A percentile compares a stretch with the other conserved stretches of the same genome.
Evolutionary conservation across 2,888 invertebrate genomes (phyloP).

Genomic region (Heliconius sara): DNA sequence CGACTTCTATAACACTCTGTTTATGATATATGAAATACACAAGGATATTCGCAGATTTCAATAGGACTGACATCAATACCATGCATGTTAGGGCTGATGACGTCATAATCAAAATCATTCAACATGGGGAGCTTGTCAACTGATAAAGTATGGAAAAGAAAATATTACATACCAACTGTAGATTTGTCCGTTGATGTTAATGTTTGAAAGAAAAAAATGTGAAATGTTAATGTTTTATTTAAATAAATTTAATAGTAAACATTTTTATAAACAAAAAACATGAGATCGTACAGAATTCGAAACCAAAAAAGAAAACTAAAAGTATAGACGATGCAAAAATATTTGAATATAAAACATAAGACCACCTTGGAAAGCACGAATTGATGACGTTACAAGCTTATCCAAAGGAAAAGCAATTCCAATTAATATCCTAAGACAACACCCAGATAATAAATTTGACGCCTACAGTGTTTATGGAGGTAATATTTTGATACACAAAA

Average conservation of each 20-base stretch:
- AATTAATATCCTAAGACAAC: conserved; percentile 31
- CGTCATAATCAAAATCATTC: conserved; percentile 32
- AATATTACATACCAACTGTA: conserved; percentile 80
- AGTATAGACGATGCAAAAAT: background rate
- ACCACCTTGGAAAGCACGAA: conserved; percentile 3
- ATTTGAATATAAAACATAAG: background rate
- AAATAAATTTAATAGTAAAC: conserved; percentile 22
- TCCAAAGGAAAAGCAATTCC: conserved; percentile 1
- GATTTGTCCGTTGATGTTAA: conserved; percentile 72
- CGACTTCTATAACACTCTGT: conserved; percentile 22
- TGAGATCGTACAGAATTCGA: background rate
- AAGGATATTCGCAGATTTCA: conserved; percentile 39
- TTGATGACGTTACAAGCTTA: conserved; percentile 27
- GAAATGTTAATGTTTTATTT: conserved; percentile 58
- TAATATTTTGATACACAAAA: conserved; percentile 33
- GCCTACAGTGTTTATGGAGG: conserved; percentile 23
- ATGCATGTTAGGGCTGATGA: conserved; percentile 56
- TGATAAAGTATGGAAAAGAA: conserved; percentile 53
- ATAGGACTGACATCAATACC: conserved; percentile 49
- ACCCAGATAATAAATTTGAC: conserved; percentile 15
- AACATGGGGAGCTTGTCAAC: conserved; percentile 60
- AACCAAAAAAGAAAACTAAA: background rate
- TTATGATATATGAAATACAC: conserved; percentile 10
- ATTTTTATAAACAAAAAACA: conserved; percentile 2
- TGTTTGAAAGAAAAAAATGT: conserved; percentile 76